Conservation (phyloP, 2,888 invertebrate species). For the Lypha dubia region DNA sequence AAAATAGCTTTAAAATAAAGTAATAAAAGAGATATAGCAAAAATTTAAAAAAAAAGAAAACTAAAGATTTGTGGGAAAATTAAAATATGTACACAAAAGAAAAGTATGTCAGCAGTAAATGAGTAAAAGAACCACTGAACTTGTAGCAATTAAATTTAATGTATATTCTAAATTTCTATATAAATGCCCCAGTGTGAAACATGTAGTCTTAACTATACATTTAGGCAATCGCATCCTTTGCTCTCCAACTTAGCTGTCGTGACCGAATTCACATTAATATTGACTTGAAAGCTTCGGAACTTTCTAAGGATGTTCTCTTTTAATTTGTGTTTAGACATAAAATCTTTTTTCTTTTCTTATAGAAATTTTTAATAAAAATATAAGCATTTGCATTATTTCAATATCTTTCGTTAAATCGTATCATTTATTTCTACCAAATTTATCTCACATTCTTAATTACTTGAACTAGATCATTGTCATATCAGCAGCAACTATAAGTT, state of each 20-base stretch:
- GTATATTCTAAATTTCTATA: too few relatives aligned
- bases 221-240: too few relatives aligned
- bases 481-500: slow-evolving; percentile 24
- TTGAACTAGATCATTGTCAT: slow-evolving; percentile 70
- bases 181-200: too few relatives aligned
- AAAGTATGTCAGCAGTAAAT: background rate
- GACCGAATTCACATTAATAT: too few relatives aligned
- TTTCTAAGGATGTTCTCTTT: too few relatives aligned
- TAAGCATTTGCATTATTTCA: background rate
- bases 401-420: slow-evolving; percentile 13
- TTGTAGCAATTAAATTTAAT: too few relatives aligned
- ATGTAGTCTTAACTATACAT: too few relatives aligned
- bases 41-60: background rate
- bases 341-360: too few relatives aligned
- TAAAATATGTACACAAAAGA: too few relatives aligned
- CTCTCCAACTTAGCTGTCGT: too few relatives aligned
- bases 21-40: background rate
- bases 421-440: slow-evolving; percentile 44
- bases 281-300: too few relatives aligned
- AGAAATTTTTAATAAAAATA: background rate
- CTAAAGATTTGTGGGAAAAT: background rate
- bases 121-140: background rate
- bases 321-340: too few relatives aligned
- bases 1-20: background rate
- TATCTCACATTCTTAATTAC: slow-evolving; percentile 62